Conservation (phyloP, 1,140 invertebrate genomes). For the Scaptomyza pallida region DNA sequence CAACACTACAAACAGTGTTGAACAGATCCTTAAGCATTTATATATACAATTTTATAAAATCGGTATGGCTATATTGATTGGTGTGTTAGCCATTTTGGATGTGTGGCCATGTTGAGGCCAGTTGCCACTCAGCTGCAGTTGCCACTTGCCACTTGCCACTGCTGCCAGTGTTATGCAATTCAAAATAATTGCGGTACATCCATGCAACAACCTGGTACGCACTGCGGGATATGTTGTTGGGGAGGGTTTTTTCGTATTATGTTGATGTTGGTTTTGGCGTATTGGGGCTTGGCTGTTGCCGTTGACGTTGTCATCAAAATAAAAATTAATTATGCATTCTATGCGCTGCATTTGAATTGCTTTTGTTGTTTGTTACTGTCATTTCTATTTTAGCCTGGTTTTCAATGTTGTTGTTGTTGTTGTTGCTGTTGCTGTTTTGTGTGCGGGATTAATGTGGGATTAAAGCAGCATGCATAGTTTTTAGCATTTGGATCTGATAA, state of each 20-base stretch:
- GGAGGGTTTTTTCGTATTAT: neutral
- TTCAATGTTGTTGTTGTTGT: slow-evolving; percentile 25
- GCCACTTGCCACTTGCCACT: too few relatives aligned
- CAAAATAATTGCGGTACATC: slow-evolving; percentile 27
- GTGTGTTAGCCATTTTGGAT: neutral
- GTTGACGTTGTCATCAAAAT: slow-evolving; percentile 84
- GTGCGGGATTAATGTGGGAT: slow-evolving; percentile 74
- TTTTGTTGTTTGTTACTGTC: slow-evolving; percentile 78
- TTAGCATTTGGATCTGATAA: slow-evolving; percentile 76
- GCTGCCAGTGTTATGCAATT: slow-evolving; percentile 23
- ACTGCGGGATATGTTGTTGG: neutral
- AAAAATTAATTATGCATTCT: slow-evolving; percentile 84
- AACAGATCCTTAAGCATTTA: too few relatives aligned
- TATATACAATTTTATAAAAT: too few relatives aligned
- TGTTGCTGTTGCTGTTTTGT: slow-evolving; percentile 38
- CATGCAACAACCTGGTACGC: neutral
- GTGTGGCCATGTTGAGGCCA: neutral
- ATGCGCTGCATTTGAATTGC: slow-evolving; percentile 81
- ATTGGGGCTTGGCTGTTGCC: slow-evolving; percentile 48
- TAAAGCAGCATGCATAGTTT: slow-evolving; percentile 64
- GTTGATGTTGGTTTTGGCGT: slow-evolving; percentile 26
- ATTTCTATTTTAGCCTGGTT: slow-evolving; percentile 65
- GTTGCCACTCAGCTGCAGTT: slow-evolving; percentile 8
- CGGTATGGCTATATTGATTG: neutral
- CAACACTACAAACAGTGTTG: too few relatives aligned